Percentiles rank a stretch among this genome's conserved stretches.
phyloP scores from a whole-genome alignment of 2,888 invertebrate species.

The Phoenoteleia sp. region DNA sequence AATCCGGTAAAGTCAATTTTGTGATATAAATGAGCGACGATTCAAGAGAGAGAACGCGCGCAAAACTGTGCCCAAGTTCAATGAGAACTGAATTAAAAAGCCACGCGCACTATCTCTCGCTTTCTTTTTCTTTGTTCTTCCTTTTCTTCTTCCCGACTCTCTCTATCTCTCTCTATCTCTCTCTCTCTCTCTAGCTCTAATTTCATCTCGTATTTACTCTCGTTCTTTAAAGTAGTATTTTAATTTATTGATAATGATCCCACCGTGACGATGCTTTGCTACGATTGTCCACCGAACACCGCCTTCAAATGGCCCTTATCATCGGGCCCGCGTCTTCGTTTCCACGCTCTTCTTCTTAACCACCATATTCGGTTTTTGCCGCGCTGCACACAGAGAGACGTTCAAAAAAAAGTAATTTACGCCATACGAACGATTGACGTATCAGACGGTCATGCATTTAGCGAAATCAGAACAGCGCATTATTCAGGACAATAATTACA shows the following conservation, averaged over 20 bases:
- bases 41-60: conserved; percentile 36
- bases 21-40: conserved; percentile 48
- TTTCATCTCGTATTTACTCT: conserved; percentile 22
- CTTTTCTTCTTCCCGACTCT: conserved; percentile 9
- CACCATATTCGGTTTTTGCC: conserved; percentile 13
- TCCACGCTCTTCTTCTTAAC: conserved; percentile 10
- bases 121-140: no score
- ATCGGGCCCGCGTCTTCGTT: conserved; percentile 23
- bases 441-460: no score
- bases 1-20: conserved; percentile 57
- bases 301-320: not conserved
- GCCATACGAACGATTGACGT: conserved; percentile 38
- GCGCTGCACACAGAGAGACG: conserved; percentile 27
- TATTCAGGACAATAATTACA: conserved; percentile 5
- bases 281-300: conserved; percentile 19
- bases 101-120: no score
- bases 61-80: no score
- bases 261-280: conserved; percentile 56
- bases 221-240: conserved; percentile 11
- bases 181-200: conserved; percentile 10
- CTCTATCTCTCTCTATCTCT: conserved; percentile 35
- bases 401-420: conserved; percentile 24
- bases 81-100: no score
- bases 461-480: no score
- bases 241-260: conserved; percentile 58